Base-by-base conservation (phyloP, 2,113 vertebrate species). In the Procapra przewalskii region DNA sequence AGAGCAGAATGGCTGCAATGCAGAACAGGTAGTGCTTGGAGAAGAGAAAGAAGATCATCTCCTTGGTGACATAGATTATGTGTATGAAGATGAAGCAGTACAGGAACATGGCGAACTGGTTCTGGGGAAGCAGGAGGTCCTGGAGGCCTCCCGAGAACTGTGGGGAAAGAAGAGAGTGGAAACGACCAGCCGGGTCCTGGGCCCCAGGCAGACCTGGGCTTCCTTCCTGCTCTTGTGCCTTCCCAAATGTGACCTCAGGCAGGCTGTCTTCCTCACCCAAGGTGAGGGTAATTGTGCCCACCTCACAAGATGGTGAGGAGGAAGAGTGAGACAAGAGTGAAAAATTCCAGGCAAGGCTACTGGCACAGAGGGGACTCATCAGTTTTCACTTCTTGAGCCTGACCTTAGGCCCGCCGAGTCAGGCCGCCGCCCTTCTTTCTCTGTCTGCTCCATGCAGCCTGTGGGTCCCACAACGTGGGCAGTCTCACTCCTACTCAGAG, bases 1-100 rank as follows among this genome's bases (percentile, higher is more conserved):
- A 94, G 90, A 98, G 96, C 71, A 98, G 54, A 94, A 90, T 95
- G 93, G 96, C 85, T 0, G 40, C 96, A 27, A 96, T 97, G 93
- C 98, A 92, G 97, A 98, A 97, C 43, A 98, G 77, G 93, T 98
- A 98, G 75, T 98, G 93, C 97, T 98, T 98, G 90, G 98, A 95
- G 96, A 96, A 97, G 79, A 98, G 98, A 92, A 98, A 98, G 96
- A 98, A 86, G 59, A 98, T 16, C 89, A 96, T 92, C 96, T 98
- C 96, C 52, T 98, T 98, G 97, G 96, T 96, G 97, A 87, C 96
- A 31, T 98, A 97, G 91, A 93, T 98, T 67, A 97, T n/a, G 45
- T 98, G 84, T 0, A 0, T 97, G 75, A 97, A 97, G 96, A 98
- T 96, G 96, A 98, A 98, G 71, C 97, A 98, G 90, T 97, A 98